Evolutionary conservation across 2,797 vertebrate genomes (phyloP).

Genomic region (Thaleichthys pacificus): DNA sequence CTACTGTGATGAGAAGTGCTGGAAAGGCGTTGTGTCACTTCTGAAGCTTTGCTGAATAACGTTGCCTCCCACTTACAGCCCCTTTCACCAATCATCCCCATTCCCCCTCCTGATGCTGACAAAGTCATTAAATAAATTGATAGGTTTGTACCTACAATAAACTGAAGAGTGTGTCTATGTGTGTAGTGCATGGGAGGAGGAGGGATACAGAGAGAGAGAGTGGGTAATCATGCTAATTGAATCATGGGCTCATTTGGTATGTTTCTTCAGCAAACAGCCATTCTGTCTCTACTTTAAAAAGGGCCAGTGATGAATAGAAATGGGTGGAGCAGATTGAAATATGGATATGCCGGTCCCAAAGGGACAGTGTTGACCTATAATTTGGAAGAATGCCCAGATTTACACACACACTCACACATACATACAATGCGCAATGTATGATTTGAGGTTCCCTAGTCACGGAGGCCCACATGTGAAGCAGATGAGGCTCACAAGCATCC

Average conservation of each 20-base stretch:
- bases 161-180: background rate
- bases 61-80: background rate
- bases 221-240: constrained; percentile 7
- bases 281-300: background rate
- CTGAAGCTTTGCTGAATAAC: background rate
- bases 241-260: background rate
- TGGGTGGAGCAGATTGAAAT: background rate
- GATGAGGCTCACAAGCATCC: constrained; percentile 37
- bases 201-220: constrained; percentile 11
- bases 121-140: background rate
- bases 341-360: constrained; percentile 14
- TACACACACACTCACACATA: constrained; percentile 18
- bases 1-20: constrained; percentile 38
- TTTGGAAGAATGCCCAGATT: constrained; percentile 27
- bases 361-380: constrained; percentile 24
- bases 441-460: constrained; percentile 27
- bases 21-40: constrained; percentile 27
- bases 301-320: constrained; percentile 23
- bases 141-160: constrained; percentile 3
- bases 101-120: background rate
- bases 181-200: background rate
- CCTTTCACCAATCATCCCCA: background rate
- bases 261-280: constrained; percentile 12
- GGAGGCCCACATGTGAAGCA: constrained; percentile 51
- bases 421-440: constrained; percentile 3